Evolutionary conservation across 1,140 invertebrate genomes (phyloP).

Genomic region (Hirudo medicinalis): DNA sequence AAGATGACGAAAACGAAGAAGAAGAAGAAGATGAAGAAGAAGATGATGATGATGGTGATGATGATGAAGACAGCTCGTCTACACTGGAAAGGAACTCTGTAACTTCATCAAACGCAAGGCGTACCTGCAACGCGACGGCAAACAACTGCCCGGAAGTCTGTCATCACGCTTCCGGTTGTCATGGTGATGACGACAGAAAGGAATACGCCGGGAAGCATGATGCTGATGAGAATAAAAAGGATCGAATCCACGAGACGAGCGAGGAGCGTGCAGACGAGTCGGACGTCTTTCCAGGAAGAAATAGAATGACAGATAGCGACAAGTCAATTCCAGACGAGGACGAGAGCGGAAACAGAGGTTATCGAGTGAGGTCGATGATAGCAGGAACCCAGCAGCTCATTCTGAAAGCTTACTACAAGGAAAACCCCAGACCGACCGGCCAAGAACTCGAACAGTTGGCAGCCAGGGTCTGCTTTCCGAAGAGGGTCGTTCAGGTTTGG

Average conservation of each 20-base stretch:
- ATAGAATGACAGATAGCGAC: slow-evolving; percentile 10
- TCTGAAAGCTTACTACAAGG: slow-evolving; percentile 70
- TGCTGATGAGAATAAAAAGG: too few relatives aligned
- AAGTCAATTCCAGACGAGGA: slow-evolving; percentile 20
- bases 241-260: too few relatives aligned
- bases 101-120: neutral
- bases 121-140: slow-evolving; percentile 14
- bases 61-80: neutral
- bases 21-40: neutral
- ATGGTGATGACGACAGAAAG: slow-evolving; percentile 3
- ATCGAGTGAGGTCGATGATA: slow-evolving; percentile 73
- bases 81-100: neutral
- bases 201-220: neutral
- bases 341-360: slow-evolving; percentile 31
- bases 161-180: slow-evolving; percentile 11
- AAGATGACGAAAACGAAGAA: slow-evolving; percentile 1
- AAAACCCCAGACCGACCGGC: slow-evolving; percentile 74
- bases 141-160: slow-evolving; percentile 11
- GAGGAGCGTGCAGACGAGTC: too few relatives aligned
- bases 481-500: slow-evolving; percentile 87
- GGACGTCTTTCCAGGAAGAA: neutral
- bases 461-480: slow-evolving; percentile 71
- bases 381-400: slow-evolving; percentile 80
- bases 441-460: slow-evolving; percentile 49
- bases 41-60: slow-evolving; percentile 13